Conservation (phyloP, 2,888 invertebrate genomes). For the Andrena minutula region DNA sequence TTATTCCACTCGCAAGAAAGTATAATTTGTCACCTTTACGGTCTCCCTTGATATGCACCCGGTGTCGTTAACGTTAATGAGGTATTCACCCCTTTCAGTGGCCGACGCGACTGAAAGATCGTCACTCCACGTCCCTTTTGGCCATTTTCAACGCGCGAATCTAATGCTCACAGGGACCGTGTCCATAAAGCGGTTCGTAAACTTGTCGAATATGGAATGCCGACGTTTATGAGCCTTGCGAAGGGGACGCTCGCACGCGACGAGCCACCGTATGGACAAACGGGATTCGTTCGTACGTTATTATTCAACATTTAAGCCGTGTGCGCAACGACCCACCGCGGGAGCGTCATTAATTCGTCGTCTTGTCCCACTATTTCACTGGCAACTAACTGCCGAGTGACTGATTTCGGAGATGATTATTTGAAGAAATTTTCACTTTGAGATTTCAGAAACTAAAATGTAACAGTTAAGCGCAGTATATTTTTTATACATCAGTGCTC, state of each 20-base stretch:
- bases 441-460: too few relatives aligned
- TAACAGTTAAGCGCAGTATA: too few relatives aligned
- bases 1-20: background rate
- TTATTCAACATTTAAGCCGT: background rate
- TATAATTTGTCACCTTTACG: background rate
- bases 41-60: background rate
- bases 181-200: slow-evolving; percentile 59
- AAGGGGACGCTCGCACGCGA: background rate
- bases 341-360: slow-evolving; percentile 30
- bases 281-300: slow-evolving; percentile 13
- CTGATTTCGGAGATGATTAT: slow-evolving; percentile 3
- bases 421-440: background rate
- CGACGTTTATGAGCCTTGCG: slow-evolving; percentile 42
- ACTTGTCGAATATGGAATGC: slow-evolving; percentile 55
- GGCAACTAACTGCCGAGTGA: background rate
- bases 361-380: slow-evolving; percentile 13
- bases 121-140: slow-evolving; percentile 18
- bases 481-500: too few relatives aligned
- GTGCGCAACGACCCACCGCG: background rate
- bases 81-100: slow-evolving; percentile 17
- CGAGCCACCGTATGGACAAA: background rate
- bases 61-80: slow-evolving; percentile 36
- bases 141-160: background rate
- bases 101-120: background rate
- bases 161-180: background rate